These are phyloP conservation scores for Sorex fumeus DNA, from an alignment of 2,113 vertebrate species.

Conservation along the genomic window DNA sequence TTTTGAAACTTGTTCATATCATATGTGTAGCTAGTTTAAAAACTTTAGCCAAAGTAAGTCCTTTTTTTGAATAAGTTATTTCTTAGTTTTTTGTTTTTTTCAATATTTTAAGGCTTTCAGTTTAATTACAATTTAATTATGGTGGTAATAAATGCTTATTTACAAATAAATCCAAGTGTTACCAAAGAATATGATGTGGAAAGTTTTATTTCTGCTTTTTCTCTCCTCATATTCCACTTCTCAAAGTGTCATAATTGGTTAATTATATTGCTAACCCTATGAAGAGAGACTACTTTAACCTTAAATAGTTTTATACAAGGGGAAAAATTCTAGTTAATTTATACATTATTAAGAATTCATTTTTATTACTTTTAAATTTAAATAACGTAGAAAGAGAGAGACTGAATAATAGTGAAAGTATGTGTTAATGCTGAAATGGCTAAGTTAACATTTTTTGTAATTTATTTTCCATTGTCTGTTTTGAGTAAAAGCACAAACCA, in stretches of 20 bases:
- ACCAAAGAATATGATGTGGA: not conserved
- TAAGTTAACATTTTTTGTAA: not conserved
- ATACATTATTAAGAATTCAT: not conserved
- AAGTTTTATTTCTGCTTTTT: slow-evolving; percentile 3
- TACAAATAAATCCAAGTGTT: slow-evolving; percentile 16
- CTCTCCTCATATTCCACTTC: not conserved
- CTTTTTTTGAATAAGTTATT: not conserved
- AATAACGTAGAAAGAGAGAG: slow-evolving; percentile 34
- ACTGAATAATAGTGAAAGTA: not conserved
- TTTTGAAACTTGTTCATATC: slow-evolving; percentile 49
- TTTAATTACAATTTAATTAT: slow-evolving; percentile 49
- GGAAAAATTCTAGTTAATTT: slow-evolving; percentile 46
- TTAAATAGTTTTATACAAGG: slow-evolving; percentile 19
- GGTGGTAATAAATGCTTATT: slow-evolving; percentile 22
- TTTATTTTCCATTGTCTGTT: slow-evolving; percentile 50
- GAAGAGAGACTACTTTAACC: slow-evolving; percentile 23
- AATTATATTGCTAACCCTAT: not conserved
- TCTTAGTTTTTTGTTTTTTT: slow-evolving; percentile 52
- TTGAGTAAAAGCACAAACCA: slow-evolving; percentile 31
- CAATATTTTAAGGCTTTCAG: slow-evolving; percentile 7
- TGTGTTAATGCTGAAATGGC: not conserved
- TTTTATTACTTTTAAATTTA: slow-evolving; percentile 31
- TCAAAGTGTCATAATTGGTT: slow-evolving; percentile 3
- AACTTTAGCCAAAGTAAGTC: not conserved
- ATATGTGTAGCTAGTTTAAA: slow-evolving; percentile 30